These are phyloP conservation scores for Monodelphis domestica DNA, from an alignment of 2,797 vertebrate genomes.

Conservation along the genomic window DNA sequence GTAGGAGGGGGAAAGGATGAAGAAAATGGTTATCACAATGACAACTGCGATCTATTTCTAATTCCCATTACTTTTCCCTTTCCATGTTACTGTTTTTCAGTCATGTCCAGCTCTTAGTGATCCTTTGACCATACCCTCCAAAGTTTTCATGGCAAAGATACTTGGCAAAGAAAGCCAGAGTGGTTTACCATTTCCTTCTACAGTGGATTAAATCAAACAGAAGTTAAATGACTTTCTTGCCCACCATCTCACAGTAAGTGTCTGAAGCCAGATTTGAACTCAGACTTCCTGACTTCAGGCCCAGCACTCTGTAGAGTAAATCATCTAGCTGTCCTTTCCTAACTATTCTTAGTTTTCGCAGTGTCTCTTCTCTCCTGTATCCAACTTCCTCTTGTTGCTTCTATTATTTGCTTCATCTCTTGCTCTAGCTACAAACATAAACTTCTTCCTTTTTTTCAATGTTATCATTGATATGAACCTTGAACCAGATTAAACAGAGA, in stretches of 20 bases:
- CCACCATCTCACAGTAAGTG: neutral
- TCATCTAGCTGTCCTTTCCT: neutral
- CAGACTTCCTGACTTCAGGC: neutral
- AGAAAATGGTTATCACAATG: neutral
- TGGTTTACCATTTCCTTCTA: neutral
- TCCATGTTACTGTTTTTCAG: neutral
- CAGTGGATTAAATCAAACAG: neutral
- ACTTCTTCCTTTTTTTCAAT: neutral
- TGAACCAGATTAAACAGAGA: neutral
- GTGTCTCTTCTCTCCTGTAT: neutral
- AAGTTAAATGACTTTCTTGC: neutral
- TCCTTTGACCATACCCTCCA: neutral
- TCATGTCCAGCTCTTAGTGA: neutral
- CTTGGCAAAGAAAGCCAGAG: too few species aligned
- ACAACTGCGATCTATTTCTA: neutral
- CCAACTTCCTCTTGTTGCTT: neutral
- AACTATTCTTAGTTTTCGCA: neutral
- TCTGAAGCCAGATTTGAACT: neutral
- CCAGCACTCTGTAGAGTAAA: neutral
- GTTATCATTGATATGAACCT: neutral
- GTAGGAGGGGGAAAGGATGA: neutral
- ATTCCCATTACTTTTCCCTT: neutral
- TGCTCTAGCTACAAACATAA: neutral
- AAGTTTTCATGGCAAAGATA: neutral
- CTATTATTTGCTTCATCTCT: neutral